These are phyloP conservation scores for Gobius niger DNA, from an alignment of 2,113 vertebrate genomes.

Conservation along the genomic window DNA sequence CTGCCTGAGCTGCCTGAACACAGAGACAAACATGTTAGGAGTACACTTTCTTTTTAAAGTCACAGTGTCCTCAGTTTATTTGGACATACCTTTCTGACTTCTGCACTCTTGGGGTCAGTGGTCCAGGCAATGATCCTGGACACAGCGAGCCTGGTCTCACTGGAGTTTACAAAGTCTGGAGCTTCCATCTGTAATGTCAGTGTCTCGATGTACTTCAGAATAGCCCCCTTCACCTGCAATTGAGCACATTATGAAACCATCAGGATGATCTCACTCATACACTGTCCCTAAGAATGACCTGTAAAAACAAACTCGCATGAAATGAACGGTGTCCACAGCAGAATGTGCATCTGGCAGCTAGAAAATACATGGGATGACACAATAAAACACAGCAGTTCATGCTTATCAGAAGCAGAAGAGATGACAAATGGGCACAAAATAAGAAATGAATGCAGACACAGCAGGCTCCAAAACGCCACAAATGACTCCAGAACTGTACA, in stretches of 20 bases:
- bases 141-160: conserved; percentile 93
- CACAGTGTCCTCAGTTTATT: neutral
- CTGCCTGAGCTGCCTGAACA: conserved; percentile 90
- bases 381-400: conserved; percentile 37
- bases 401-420: conserved; percentile 30
- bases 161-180: conserved; percentile 94
- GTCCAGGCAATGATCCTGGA: conserved; percentile 98
- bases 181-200: conserved; percentile 95
- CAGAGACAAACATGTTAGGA: conserved; percentile 3
- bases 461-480: conserved; percentile 39
- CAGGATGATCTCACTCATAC: neutral
- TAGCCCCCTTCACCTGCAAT: conserved; percentile 92
- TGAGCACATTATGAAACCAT: conserved; percentile 13
- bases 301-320: conserved; percentile 25
- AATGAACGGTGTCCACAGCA: conserved; percentile 22
- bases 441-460: conserved; percentile 35
- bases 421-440: conserved; percentile 33
- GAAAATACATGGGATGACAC: conserved; percentile 41
- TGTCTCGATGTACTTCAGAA: conserved; percentile 95
- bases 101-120: conserved; percentile 95
- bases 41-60: neutral
- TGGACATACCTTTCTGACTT: conserved; percentile 88
- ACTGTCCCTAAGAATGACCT: conserved; percentile 14
- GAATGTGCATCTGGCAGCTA: conserved; percentile 44
- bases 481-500: conserved; percentile 37